phyloP scores from a whole-genome alignment of 2,888 invertebrate species.

The Ochropleura leucogaster region DNA sequence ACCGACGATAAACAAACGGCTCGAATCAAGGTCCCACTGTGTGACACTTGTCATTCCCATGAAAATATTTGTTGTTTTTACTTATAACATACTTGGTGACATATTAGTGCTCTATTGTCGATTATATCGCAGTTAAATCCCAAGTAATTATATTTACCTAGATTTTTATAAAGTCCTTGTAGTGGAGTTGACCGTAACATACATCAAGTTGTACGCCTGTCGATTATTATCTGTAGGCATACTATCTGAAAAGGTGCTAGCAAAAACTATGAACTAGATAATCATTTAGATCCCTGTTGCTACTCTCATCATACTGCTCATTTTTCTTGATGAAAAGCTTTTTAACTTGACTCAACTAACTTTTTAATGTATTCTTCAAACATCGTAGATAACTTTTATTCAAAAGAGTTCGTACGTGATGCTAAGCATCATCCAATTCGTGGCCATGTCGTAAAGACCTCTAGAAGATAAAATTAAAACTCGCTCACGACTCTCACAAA shows the following conservation, averaged over 20 bases:
- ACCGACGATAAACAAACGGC: constrained; percentile 29
- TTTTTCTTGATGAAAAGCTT: not conserved
- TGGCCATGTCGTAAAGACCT: constrained; percentile 22
- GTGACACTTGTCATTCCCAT: constrained; percentile 68
- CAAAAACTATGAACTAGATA: constrained; percentile 46
- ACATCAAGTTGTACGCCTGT: constrained; percentile 35
- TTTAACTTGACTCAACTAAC: no score
- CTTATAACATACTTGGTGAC: constrained; percentile 55
- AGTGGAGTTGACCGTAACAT: constrained; percentile 38
- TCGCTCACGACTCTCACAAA: constrained; percentile 31
- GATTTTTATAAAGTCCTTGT: constrained; percentile 58
- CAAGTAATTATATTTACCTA: constrained; percentile 62
- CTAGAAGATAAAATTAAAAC: constrained; percentile 14
- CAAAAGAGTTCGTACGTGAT: constrained; percentile 18
- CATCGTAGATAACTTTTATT: constrained; percentile 9
- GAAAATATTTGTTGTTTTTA: constrained; percentile 69
- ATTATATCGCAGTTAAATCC: constrained; percentile 53
- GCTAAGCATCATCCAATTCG: constrained; percentile 8
- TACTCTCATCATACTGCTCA: constrained; percentile 6
- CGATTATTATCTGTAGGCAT: constrained; percentile 36
- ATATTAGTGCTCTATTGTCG: constrained; percentile 67
- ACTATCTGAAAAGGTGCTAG: constrained; percentile 34
- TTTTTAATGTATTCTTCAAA: not conserved
- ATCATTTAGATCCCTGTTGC: not conserved
- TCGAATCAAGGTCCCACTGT: constrained; percentile 49